Base-by-base conservation (phyloP, 2,113 vertebrate genomes). In the Prinia subflava region DNA sequence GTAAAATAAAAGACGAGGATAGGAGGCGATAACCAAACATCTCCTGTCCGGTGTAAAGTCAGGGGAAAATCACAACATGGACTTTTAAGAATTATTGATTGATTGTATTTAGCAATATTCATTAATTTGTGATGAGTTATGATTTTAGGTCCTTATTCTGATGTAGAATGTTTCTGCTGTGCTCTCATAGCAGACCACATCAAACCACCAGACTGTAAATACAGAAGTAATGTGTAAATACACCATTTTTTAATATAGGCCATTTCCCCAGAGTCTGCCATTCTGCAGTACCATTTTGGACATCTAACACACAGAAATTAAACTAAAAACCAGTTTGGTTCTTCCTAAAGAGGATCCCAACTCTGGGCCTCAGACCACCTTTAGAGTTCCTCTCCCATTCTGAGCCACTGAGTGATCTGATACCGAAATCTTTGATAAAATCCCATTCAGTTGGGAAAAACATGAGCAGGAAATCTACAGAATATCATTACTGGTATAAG, bases 1-100 rank as follows among this genome's bases (percentile, higher is more conserved):
- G 67, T 30, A 88, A 85, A 94, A 89, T 47, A 81, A 89, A 97
- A 97, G 84, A 53, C 22, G 27, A 47, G n/a, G 49, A 79, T 1
- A 50, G 28, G 7, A 15, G 39, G n/a, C 86, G 37, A 90, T 83
- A 95, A 92, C 10, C 55, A 84, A 88, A 89, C 2, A 15, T n/a
- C 30, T 53, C 77, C 62, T 91, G 60, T 89, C 92, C 81, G 90
- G 56, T 62, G 49, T 64, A 49, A 94, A 69, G 69, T 80, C 84
- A 33, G 17, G 37, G 55, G 3, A 57, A 63, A 68, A 71, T 47
- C 69, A 39, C 35, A 71, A 50, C 21, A 49, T 22, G 11, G 16
- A 46, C 18, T 83, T 68, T 13, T 42, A 10, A 63, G 28, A 50
- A 8, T 27, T 77, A 78, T 39, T 52, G n/a, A 42, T 57, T 65